Conservation (phyloP, 2,113 vertebrate genomes). For the Ifrita kowaldi region DNA sequence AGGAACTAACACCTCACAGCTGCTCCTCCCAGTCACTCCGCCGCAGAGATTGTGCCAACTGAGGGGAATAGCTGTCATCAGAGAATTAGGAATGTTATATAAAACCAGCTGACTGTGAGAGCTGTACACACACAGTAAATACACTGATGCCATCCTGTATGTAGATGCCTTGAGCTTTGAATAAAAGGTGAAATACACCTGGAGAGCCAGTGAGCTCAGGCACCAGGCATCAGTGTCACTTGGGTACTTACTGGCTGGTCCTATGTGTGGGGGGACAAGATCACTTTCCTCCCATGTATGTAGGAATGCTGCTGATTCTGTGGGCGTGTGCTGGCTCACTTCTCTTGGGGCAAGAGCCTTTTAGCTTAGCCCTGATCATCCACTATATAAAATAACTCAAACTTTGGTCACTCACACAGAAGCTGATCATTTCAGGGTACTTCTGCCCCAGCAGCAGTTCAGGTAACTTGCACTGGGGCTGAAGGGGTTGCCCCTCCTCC, state of each 20-base stretch:
- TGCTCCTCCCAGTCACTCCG: not conserved
- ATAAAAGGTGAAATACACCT: not conserved
- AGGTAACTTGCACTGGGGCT: not conserved
- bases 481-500: not conserved
- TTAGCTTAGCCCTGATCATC: not conserved
- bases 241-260: not conserved
- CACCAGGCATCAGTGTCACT: not conserved
- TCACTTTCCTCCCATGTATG: accelerated
- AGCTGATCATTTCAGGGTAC: not conserved
- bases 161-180: not conserved
- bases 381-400: not conserved
- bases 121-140: not conserved
- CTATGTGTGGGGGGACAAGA: not conserved
- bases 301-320: not conserved
- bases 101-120: not conserved
- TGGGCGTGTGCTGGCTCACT: accelerated
- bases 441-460: not conserved
- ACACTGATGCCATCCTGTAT: not conserved
- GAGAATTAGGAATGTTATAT: not conserved
- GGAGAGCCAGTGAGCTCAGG: not conserved
- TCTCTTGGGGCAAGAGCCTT: not conserved
- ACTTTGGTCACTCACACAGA: not conserved
- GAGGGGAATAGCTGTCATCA: not conserved
- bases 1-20: not conserved
- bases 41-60: not conserved